phyloP scores from a whole-genome alignment of 2,888 invertebrate genomes.

The Hanleya hanleyi region DNA sequence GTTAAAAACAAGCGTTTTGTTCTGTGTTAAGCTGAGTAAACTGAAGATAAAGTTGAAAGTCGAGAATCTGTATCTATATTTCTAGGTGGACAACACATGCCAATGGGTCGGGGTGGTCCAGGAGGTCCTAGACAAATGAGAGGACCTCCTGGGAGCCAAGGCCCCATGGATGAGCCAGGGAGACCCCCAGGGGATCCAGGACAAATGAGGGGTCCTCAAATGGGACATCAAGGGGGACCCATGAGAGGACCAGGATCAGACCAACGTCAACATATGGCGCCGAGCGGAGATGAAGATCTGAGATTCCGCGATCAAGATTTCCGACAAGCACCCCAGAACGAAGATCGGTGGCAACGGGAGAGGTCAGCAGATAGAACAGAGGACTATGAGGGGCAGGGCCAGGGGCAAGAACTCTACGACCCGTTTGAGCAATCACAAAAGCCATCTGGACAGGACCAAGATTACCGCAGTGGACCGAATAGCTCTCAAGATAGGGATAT shows the following conservation, averaged over 20 bases:
- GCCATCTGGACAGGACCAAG: not conserved
- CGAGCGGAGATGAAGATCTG: not conserved
- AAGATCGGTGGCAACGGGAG: constrained; percentile 1
- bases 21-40: too few species aligned
- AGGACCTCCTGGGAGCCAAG: not conserved
- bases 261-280: too few species aligned
- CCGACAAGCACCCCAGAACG: not conserved
- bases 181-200: not conserved
- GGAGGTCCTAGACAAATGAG: not conserved
- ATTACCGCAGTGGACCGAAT: not conserved
- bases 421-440: too few species aligned
- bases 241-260: too few species aligned
- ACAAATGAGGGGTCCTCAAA: not conserved
- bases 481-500: not conserved
- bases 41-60: not conserved
- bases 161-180: not conserved
- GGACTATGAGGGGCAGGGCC: not conserved
- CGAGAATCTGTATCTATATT: not conserved
- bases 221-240: not conserved
- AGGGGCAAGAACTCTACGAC: not conserved
- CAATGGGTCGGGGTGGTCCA: not conserved
- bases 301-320: not conserved
- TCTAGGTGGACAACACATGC: not conserved
- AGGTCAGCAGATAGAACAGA: not conserved
- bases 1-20: too few species aligned